A percentile compares a stretch with the other conserved stretches of the same genome.
phyloP scores from a whole-genome alignment of 53 echinoderm and acorn worm genomes.

The Temnopleurus reevesii region DNA sequence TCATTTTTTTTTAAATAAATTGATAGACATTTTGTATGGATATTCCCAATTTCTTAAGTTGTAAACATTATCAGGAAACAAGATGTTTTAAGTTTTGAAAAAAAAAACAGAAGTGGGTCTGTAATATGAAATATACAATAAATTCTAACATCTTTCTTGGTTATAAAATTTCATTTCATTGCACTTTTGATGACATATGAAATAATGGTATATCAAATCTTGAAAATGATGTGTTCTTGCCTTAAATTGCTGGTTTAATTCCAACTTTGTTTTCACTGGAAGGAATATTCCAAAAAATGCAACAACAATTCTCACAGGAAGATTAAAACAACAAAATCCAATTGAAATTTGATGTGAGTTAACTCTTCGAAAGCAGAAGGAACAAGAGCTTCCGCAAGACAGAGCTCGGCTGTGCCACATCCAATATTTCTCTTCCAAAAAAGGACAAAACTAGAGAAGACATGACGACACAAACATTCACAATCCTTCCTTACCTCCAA shows the following conservation, averaged over 20 bases:
- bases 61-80: too few species aligned
- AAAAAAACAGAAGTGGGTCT: too few species aligned
- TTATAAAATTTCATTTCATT: too few species aligned
- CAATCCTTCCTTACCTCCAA: constrained; percentile 8
- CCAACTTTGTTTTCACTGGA: background rate
- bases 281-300: background rate
- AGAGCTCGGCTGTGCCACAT: background rate
- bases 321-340: background rate
- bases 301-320: background rate
- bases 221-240: background rate
- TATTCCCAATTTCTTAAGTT: too few species aligned
- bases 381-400: background rate
- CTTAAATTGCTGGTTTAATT: background rate
- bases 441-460: constrained; percentile 35
- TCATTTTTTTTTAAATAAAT: too few species aligned
- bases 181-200: too few species aligned
- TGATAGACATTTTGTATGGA: too few species aligned
- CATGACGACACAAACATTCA: constrained; percentile 44
- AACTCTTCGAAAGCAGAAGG: background rate
- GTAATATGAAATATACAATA: too few species aligned
- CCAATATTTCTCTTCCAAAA: constrained; percentile 38
- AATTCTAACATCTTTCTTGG: too few species aligned
- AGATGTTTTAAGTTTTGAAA: too few species aligned
- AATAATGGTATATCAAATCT: too few species aligned
- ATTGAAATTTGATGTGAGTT: background rate